Evolutionary conservation across 2,113 vertebrate species (phyloP).

Genomic region (Catharus bicknelli): DNA sequence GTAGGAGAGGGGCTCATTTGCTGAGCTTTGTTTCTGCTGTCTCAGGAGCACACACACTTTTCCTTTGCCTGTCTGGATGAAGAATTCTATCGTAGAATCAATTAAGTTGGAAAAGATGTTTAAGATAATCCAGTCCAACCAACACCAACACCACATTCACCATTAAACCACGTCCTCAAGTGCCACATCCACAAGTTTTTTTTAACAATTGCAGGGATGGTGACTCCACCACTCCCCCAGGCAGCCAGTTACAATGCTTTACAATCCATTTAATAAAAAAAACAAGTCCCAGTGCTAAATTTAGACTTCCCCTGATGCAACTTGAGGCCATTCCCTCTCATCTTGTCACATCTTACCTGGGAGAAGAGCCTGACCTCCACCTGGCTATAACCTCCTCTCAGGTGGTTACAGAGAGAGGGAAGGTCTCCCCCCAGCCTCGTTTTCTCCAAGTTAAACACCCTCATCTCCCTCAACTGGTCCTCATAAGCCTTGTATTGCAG

Average conservation of each 20-base stretch:
- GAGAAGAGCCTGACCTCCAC: not conserved
- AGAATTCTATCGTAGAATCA: not conserved
- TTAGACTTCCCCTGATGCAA: not conserved
- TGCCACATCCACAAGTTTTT: not conserved
- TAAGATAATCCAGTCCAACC: not conserved
- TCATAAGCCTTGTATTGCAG: not conserved
- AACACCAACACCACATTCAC: accelerated
- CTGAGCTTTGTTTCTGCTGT: not conserved
- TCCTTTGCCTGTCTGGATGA: not conserved
- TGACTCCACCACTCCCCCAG: not conserved
- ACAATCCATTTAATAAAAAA: not conserved
- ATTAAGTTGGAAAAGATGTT: not conserved
- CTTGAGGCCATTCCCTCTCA: not conserved
- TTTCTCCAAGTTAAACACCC: not conserved
- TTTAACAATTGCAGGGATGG: not conserved
- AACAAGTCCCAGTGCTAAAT: not conserved
- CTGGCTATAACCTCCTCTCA: not conserved
- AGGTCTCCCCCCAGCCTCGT: not conserved
- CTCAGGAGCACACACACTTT: not conserved
- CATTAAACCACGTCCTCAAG: not conserved
- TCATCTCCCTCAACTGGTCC: not conserved
- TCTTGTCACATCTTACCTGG: not conserved
- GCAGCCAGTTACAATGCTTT: not conserved
- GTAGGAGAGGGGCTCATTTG: not conserved
- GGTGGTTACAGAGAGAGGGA: not conserved